Base-by-base conservation (phyloP, 1,140 invertebrate species). In the Zaprionus nigranus region DNA sequence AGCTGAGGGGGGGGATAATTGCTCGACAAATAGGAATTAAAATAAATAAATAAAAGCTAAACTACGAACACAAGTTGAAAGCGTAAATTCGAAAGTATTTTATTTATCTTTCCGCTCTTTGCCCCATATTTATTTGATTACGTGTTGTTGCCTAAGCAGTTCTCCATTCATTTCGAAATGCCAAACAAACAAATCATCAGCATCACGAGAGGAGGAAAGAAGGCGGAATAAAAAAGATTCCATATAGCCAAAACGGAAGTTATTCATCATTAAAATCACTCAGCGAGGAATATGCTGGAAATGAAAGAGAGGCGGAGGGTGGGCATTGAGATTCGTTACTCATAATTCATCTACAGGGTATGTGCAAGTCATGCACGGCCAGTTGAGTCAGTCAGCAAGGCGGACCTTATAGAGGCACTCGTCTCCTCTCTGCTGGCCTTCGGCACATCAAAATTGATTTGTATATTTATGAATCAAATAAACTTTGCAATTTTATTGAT, bases 391-490 rank as follows among this genome's bases (percentile, higher is more conserved):
- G 38, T 15, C 54, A 26, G n/a, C 34, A 20, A 13, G 15, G 17
- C 49, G 73, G n/a, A 43, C 60, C 54, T 75, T 63, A 63, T 70
- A 65, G 58, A 4, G 54, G 60, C 51, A 67, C 46, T 69, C 75
- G 69, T 58, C 58, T 34, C 9, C 30, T 34, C 28, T 30, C 30
- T 34, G 9, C 3, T n/a, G 30, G 30, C 30, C 30, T 34, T 34
- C 30, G 71, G 71, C 64, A 69, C 74, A 73, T 84, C 74, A 84
- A 88, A 88, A 74, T 67, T 84, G 78, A 90, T 87, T 87, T 88
- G 85, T 88, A 84, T 88, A 84, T 88, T 88, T 88, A 84, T 90
- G 70, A 71, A 69, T 80, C 60, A 64, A 84, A 90, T 88, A 88
- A 88, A 88, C 78, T 84, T 88, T 78, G 75, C 64, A 61, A 78